Evolutionary conservation across 2,113 vertebrate genomes (phyloP), one percentile per base, ranked within the genome.

Genomic region (Carollia perspicillata): DNA sequence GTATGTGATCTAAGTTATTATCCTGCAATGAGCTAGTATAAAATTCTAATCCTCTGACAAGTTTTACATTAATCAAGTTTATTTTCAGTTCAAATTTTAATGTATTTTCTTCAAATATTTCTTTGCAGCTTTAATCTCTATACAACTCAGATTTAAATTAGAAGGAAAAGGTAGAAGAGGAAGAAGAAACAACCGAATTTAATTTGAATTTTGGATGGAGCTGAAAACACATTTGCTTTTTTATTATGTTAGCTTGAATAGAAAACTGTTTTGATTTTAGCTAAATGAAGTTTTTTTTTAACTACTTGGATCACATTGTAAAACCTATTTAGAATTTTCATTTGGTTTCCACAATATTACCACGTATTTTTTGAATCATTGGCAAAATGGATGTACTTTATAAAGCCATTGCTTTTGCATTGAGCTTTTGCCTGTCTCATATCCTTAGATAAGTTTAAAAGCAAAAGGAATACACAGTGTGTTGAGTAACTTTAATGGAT

Each of bases 321-420:
- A 96, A 96, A 90, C 33, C 49, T 95, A 72, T 60, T 90, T 66
- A 81, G 53, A 84, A 95, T 92, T 96, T 95, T 88, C 42, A 69
- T 42, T 88, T 1, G 0, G 16, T 93, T 96, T 37, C 35, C 33
- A 78, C 51, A 77, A 53, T 81, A 92, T 81, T 69, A 63, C 35
- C 66, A 90, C 20, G 30, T 84, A 87, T 71, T 80, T 66, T 89
- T 80, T 23, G 53, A 92, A 90, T 58, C 47, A 3, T 30, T 93
- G 60, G 88, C 40, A 92, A 88, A 94, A 60, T 93, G 75, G 55
- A 69, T 85, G 42, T 28, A 78, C 40, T 84, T 81, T 94, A 83
- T 95, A 66, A 93, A 93, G 49, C 44, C 63, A 63, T 93, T 60
- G 11, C 16, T 89, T 83, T 90, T 90, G 77, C 71, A 83, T 11